Evolutionary conservation across 2,797 vertebrate species (phyloP).

Genomic region (Meda fulgida): DNA sequence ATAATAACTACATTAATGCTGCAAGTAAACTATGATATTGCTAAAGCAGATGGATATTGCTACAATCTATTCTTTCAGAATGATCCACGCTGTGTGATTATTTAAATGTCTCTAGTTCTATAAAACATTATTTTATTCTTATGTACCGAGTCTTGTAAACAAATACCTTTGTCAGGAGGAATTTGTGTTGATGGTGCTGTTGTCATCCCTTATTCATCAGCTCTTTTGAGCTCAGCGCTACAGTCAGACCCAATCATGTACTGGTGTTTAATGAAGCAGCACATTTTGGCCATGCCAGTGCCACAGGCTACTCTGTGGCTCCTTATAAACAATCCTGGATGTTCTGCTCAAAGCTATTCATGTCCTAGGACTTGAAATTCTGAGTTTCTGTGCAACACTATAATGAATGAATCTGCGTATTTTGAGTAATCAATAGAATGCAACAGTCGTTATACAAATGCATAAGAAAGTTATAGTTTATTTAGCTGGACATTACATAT

Average conservation of each 20-base stretch:
- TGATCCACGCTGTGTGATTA: neutral
- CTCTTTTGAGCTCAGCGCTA: constrained; percentile 36
- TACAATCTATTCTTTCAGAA: neutral
- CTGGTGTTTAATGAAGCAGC: constrained; percentile 39
- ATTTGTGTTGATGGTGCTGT: constrained; percentile 41
- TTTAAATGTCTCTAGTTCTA: neutral
- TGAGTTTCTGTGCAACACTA: neutral
- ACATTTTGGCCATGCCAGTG: constrained; percentile 18
- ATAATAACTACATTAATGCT: neutral
- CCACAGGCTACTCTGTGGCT: neutral
- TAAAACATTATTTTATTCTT: constrained; percentile 7
- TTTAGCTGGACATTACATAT: neutral
- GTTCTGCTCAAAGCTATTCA: neutral
- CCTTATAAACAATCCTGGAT: neutral
- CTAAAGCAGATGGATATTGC: neutral
- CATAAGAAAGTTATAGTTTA: neutral
- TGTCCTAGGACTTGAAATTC: neutral
- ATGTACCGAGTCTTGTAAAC: neutral
- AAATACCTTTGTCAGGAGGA: neutral
- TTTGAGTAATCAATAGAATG: neutral
- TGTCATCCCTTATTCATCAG: constrained; percentile 58
- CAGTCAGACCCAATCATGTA: constrained; percentile 49
- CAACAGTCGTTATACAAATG: neutral
- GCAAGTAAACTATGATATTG: neutral
- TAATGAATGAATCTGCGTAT: neutral